Percentiles rank a stretch among this genome's conserved stretches.
Conservation (phyloP, 92 coral and sea anemone genomes). For the Epizoanthus illoricatus region DNA sequence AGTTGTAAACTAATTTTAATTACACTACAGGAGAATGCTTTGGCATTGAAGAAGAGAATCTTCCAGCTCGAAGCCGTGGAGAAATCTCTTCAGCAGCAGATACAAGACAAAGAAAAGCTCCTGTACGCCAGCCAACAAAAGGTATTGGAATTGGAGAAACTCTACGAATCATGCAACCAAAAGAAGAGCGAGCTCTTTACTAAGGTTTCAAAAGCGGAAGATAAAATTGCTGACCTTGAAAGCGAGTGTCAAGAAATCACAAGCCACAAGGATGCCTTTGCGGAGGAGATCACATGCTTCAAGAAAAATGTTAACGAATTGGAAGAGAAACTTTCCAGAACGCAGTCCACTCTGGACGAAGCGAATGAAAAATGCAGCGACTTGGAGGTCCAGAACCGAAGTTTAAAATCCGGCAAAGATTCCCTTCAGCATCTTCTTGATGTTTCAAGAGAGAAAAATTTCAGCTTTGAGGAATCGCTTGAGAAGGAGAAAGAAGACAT, state of each 20-base stretch:
- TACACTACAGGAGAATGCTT: constrained; percentile 52
- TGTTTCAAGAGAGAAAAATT: constrained; percentile 49
- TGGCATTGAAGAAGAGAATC: constrained; percentile 61
- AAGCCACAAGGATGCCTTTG: constrained; percentile 37
- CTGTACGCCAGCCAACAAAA: constrained; percentile 54
- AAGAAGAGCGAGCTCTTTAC: constrained; percentile 64
- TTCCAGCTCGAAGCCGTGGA: constrained; percentile 81
- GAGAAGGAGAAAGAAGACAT: constrained; percentile 48
- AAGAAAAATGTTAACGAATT: constrained; percentile 44
- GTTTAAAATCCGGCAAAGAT: constrained; percentile 76
- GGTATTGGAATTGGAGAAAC: constrained; percentile 63
- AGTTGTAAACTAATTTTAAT: too few species aligned
- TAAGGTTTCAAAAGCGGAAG: constrained; percentile 71
- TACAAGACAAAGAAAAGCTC: constrained; percentile 69
- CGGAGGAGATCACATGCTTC: constrained; percentile 36
- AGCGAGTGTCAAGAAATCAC: constrained; percentile 48
- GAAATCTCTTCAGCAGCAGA: constrained; percentile 54
- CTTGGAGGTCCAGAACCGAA: constrained; percentile 67
- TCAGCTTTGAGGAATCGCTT: constrained; percentile 50
- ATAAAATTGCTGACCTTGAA: constrained; percentile 57
- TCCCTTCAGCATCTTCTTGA: constrained; percentile 63
- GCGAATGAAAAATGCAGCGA: constrained; percentile 61
- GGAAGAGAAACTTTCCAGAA: constrained; percentile 35
- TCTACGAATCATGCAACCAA: constrained; percentile 60
- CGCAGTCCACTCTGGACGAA: constrained; percentile 29